Conservation (phyloP, 2,113 vertebrate species). For the Thermophis baileyi region DNA sequence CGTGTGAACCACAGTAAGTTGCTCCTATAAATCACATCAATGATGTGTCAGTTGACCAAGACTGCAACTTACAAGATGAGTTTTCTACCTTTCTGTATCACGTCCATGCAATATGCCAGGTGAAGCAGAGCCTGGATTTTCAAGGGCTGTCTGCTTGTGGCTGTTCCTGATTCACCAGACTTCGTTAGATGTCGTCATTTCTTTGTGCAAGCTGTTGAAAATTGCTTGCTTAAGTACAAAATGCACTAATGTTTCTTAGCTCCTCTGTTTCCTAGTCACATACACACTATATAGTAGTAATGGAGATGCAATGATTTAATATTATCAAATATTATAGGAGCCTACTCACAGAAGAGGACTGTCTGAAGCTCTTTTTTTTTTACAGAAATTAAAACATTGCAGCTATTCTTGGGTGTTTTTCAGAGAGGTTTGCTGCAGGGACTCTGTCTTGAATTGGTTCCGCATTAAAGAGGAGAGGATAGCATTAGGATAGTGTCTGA, state of each 20-base stretch:
- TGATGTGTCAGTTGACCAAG: background rate
- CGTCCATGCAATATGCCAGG: background rate
- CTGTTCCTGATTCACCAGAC: background rate
- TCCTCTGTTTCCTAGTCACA: background rate
- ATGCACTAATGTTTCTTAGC: background rate
- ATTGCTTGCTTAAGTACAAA: background rate
- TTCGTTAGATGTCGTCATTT: background rate
- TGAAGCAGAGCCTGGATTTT: background rate
- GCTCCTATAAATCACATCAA: background rate
- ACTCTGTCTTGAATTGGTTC: background rate
- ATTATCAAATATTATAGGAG: background rate
- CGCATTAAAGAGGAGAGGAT: background rate
- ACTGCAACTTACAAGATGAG: background rate
- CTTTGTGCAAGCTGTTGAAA: background rate
- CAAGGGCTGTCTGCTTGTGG: background rate
- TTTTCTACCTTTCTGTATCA: background rate
- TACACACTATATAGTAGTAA: background rate
- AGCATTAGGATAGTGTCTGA: background rate
- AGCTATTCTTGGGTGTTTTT: background rate
- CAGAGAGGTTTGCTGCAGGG: background rate
- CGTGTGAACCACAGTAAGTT: background rate
- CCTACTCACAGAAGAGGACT: background rate
- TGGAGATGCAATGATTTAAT: background rate
- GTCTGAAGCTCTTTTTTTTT: background rate
- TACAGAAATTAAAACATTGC: background rate